Evolutionary conservation across 2,888 invertebrate species (phyloP).

Genomic region (Xanthorhoe spadicearia): DNA sequence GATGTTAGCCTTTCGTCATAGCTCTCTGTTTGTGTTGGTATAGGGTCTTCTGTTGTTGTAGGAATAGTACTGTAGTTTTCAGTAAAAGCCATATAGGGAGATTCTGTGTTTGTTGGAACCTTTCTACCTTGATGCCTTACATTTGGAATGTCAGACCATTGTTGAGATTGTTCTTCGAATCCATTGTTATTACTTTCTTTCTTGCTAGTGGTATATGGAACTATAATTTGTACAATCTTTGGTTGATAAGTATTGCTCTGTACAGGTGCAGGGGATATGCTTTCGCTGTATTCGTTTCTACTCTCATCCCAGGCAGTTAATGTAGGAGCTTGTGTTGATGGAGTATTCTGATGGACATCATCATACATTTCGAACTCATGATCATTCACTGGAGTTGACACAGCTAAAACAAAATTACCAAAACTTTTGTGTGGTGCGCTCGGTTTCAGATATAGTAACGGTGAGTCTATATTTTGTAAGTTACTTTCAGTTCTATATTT

Average conservation of each 20-base stretch:
- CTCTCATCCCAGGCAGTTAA: conserved; percentile 64
- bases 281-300: conserved; percentile 61
- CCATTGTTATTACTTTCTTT: conserved; percentile 59
- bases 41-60: conserved; percentile 61
- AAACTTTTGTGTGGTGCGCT: conserved; percentile 83
- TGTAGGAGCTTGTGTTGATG: conserved; percentile 52
- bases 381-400: conserved; percentile 60
- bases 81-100: conserved; percentile 47
- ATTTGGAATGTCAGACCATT: conserved; percentile 60
- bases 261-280: conserved; percentile 51
- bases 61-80: conserved; percentile 57
- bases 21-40: conserved; percentile 66
- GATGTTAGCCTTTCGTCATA: conserved; percentile 81
- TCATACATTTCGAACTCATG: conserved; percentile 79
- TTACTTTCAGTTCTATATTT: conserved; percentile 76
- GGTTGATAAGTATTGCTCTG: conserved; percentile 75
- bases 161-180: conserved; percentile 68
- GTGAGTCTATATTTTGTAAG: conserved; percentile 84
- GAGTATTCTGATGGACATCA: conserved; percentile 64
- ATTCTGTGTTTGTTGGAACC: conserved; percentile 70
- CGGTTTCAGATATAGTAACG: conserved; percentile 82
- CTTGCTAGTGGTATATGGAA: conserved; percentile 88
- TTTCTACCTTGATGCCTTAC: conserved; percentile 79
- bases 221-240: conserved; percentile 91
- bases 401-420: conserved; percentile 67